Evolutionary conservation across 2,113 vertebrate species (phyloP), one percentile per base, ranked within the genome.

Genomic region (Chaetops frenatus): DNA sequence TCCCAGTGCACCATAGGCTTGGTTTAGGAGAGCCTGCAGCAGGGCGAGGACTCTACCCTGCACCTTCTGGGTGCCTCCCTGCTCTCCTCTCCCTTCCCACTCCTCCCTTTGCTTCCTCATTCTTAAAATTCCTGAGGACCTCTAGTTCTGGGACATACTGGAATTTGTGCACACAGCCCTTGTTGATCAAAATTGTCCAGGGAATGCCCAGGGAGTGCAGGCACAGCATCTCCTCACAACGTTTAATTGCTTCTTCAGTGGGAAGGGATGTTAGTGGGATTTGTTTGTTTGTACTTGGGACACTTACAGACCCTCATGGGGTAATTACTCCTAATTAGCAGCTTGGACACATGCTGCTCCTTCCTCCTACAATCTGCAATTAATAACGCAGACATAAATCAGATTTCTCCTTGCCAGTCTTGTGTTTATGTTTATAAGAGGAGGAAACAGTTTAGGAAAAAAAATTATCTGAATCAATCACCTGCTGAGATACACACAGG

Each of bases 311-410:
- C 31, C 91, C 66, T 88, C 80, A 83, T 48, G 88, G 86, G 88
- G 71, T 95, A 94, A 95, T 96, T 96, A 96, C 15, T 72, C 71
- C 38, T 90, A 94, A 93, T 95, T 90, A 94, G 71, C 66, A 77
- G 50, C 79, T 81, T 84, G 93, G 93, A 92, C 94, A 87, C 96
- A 87, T 0, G 87, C 87, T 12, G 92, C 71, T 96, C 78, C 57
- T 87, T 70, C 88, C 53, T 85, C 90, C 78, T 71, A 64, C 72
- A 73, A 48, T 72, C 80, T 94, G 76, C 78, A 89, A 90, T 87
- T 89, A 92, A 81, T 90, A 58, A 62, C 29, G 33, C 16, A 81
- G 84, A 67, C 57, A 56, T 70, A 82, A 85, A 35, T 48, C 70
- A 76, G 51, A 36, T 67, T 92, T 90, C 73, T 89, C 62, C 73